Evolutionary conservation across 2,113 vertebrate genomes (phyloP), one percentile per base, ranked within the genome.

Genomic region (Nematolebias whitei): DNA sequence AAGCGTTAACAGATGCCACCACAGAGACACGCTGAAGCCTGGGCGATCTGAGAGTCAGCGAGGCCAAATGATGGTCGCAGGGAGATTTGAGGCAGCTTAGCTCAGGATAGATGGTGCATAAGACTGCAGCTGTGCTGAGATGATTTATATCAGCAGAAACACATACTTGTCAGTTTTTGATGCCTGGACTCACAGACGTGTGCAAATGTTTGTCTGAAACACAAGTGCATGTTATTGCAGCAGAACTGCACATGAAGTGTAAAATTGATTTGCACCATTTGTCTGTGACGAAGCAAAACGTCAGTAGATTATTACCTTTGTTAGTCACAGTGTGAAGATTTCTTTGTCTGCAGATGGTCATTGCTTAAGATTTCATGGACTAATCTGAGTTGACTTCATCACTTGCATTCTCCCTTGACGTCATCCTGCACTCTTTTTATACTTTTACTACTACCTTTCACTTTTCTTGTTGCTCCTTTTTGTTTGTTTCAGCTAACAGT

Each of bases 71-170:
- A 90, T 89, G 89, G 65, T 89, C 77, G 80, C 82, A 85, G 87
- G 78, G 91, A 92, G 91, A 92, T 93, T 89, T 92, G 88, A 91
- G 90, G 92, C 83, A 90, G 89, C 90, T 94, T 91, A 92, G 92
- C 90, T 89, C 52, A 80, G 88, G 89, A 91, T 78, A 85, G 90
- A 91, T 85, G 67, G 85, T 82, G 85, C 74, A 57, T 74, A 60
- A 75, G 78, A 75, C 71, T 80, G 62, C 87, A 93, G 88, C 84
- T 89, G 92, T 85, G 92, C 87, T 89, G 90, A 93, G 91, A 90
- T 93, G 91, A 92, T 92, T 92, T 92, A 93, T 88, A 78, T 79
- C 68, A 24, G 76, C 70, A 86, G 35, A 86, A 77, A 90, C 71
- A 63, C 77, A 76, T 76, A 70, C 79, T 74, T 52, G 56, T 63